These are phyloP conservation scores for Drosophila diplacantha DNA, from an alignment of 2,888 invertebrate genomes.

Conservation along the genomic window DNA sequence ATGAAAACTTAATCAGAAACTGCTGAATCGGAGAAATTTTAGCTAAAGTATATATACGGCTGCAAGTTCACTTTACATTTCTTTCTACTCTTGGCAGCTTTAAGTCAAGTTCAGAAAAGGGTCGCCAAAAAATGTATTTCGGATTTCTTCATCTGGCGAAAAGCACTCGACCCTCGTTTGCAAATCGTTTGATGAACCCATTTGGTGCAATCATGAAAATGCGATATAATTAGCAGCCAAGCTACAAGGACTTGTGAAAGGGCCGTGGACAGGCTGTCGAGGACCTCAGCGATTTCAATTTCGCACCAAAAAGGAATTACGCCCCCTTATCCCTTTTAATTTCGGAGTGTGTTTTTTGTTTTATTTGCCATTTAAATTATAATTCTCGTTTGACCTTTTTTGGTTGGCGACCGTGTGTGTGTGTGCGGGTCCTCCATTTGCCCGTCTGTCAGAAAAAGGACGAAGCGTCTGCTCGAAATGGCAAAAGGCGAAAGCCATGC, in stretches of 20 bases:
- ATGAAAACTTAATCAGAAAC: constrained; percentile 8
- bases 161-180: constrained; percentile 35
- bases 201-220: constrained; percentile 40
- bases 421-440: constrained; percentile 33
- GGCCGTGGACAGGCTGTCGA: constrained; percentile 20
- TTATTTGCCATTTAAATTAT: constrained; percentile 50
- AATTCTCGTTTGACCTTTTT: constrained; percentile 51
- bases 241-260: constrained; percentile 34
- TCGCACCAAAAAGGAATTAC: constrained; percentile 57
- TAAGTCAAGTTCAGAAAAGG: background rate
- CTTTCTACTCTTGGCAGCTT: background rate
- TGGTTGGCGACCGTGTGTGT: constrained; percentile 17
- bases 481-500: constrained; percentile 66
- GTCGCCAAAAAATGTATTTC: constrained; percentile 3
- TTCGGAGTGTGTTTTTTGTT: constrained; percentile 41
- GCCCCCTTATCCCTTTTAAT: constrained; percentile 41
- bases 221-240: constrained; percentile 39
- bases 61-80: constrained; percentile 3
- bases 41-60: background rate
- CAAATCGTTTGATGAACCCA: constrained; percentile 39
- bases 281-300: constrained; percentile 59
- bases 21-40: constrained; percentile 8
- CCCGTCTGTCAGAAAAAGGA: constrained; percentile 40
- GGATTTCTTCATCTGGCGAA: constrained; percentile 14
- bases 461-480: constrained; percentile 56